Conservation (phyloP, 2,797 vertebrate species). For the Selene dorsalis region DNA sequence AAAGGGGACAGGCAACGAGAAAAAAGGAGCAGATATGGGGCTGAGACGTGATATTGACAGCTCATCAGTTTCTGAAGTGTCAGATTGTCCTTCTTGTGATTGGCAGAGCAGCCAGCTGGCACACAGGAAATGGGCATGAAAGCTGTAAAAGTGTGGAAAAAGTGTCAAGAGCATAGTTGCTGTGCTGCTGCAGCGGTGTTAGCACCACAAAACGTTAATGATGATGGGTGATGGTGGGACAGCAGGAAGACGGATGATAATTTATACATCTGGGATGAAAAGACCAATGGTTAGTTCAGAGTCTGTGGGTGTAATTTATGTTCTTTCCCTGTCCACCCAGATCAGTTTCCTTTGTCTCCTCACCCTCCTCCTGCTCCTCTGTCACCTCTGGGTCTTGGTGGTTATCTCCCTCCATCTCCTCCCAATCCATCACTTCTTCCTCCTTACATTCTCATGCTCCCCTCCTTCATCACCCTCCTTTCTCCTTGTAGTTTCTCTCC, state of each 20-base stretch:
- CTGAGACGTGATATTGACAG: constrained; percentile 50
- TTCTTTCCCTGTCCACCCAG: constrained; percentile 33
- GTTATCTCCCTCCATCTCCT: constrained; percentile 25
- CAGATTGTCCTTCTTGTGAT: constrained; percentile 39
- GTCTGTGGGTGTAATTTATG: constrained; percentile 56
- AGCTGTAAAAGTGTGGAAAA: constrained; percentile 44
- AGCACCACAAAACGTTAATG: constrained; percentile 21
- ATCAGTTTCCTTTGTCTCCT: constrained; percentile 38
- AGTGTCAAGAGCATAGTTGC: constrained; percentile 2
- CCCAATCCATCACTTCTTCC: constrained; percentile 21
- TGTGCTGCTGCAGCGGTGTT: constrained; percentile 41
- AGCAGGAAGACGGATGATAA: constrained; percentile 41
- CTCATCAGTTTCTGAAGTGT: constrained; percentile 45
- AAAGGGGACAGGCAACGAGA: constrained; percentile 22
- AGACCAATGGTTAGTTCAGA: constrained; percentile 42
- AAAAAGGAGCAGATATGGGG: constrained; percentile 40
- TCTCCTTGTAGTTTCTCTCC: background rate
- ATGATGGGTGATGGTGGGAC: constrained; percentile 42
- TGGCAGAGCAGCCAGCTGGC: constrained; percentile 58
- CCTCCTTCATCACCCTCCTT: background rate
- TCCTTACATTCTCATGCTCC: background rate
- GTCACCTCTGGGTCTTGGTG: constrained; percentile 40
- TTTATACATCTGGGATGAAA: constrained; percentile 58
- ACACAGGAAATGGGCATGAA: constrained; percentile 27
- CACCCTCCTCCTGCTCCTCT: constrained; percentile 4